These are phyloP conservation scores for Eciton burchellii DNA, from an alignment of 1,140 invertebrate genomes.

Conservation along the genomic window DNA sequence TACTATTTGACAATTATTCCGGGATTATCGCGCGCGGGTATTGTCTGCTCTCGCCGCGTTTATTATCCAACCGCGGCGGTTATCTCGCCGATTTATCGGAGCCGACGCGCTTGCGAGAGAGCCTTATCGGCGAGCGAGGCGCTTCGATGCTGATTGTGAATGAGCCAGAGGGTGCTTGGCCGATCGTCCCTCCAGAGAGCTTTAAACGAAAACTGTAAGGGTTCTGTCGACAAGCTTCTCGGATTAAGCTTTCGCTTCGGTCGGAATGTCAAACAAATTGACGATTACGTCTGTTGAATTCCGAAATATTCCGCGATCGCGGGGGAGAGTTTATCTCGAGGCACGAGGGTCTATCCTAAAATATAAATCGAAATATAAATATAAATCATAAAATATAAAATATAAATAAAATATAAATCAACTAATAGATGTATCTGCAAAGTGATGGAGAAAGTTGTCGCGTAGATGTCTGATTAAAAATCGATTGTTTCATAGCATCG, in stretches of 20 bases:
- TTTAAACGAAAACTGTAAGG: no score
- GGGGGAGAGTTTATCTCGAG: no score
- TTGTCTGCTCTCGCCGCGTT: constrained; percentile 45
- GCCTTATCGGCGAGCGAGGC: constrained; percentile 51
- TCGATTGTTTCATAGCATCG: background rate
- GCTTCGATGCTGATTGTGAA: no score
- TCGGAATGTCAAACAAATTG: no score
- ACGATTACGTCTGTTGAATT: no score
- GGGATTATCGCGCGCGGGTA: constrained; percentile 66
- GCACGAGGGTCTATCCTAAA: background rate
- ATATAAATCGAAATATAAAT: background rate
- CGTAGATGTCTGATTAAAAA: no score
- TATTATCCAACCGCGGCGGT: constrained; percentile 70
- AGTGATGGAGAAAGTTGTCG: background rate
- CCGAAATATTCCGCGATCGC: no score
- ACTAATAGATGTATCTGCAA: background rate
- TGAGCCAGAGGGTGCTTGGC: no score
- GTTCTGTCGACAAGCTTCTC: background rate
- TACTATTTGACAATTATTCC: constrained; percentile 62
- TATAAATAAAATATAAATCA: background rate
- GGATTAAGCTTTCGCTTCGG: background rate
- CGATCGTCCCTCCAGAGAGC: no score
- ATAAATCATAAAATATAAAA: no score
- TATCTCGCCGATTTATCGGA: constrained; percentile 73
- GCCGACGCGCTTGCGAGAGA: constrained; percentile 21